Base-by-base conservation (phyloP, 2,797 vertebrate genomes). In the Etheostoma perlongum region DNA sequence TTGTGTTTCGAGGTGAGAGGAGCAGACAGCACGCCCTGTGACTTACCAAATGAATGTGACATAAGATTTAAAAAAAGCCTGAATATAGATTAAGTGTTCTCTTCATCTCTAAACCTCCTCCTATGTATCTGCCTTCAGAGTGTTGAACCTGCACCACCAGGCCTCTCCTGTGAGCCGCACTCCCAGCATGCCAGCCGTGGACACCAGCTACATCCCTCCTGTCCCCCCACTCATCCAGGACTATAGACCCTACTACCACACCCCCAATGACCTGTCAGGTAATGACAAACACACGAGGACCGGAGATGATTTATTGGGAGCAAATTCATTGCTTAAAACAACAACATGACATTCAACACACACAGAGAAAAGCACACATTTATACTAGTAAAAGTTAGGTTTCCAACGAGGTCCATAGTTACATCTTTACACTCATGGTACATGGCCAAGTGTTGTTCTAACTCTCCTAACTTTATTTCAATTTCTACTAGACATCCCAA, bases 191-290 rank as follows among this genome's bases (percentile, higher is more conserved):
- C 96, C 97, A 27, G 93, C 97, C 4, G 95, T 99, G 79, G 98
- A 99, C 90, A 95, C 97, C 79, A 97, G 94, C 91, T 99, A 98
- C 94, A 99, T 99, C 89, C 98, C 98, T 23, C 96, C 97, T 0
- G 94, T 95, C 15, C 95, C 95, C 1, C 97, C 98, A 0, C 96
- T 99, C 4, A 97, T 99, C 91, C 98, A 99, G 87, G 98, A 99
- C 94, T 99, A 99, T 82, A 95, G 98, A 84, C 97, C 98, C 33
- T 98, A 98, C 82, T 99, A 99, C 93, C 97, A 98, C 66, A 95
- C 97, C 18, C 96, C 97, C 88, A 98, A 96, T 0, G 97, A 99
- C 88, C 92, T 99, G 81, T 97, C 98, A 94, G 98, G 98, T 99
- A 92, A 62, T 2, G 9, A 58, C 83, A 64, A 33, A 42, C 82